Percentiles rank a stretch among this genome's conserved stretches.
Conservation (phyloP, 92 coral and sea anemone species). For the Epizoanthus scotinus region DNA sequence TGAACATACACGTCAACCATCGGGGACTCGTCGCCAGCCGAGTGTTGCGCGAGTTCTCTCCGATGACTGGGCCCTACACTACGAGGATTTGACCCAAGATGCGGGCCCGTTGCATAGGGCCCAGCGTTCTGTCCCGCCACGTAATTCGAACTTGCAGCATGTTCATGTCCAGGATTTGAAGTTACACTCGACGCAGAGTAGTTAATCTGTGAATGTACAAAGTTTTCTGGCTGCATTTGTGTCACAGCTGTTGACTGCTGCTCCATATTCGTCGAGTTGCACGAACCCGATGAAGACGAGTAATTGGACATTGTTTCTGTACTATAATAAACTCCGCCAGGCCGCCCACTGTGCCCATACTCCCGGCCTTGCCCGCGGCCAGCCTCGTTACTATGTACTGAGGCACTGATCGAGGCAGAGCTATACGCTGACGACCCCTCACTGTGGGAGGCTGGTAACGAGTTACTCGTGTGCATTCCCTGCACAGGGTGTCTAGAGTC, state of each 20-base stretch:
- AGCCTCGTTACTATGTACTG: conserved; percentile 78
- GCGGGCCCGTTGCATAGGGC: conserved; percentile 64
- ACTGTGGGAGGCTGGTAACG: conserved; percentile 77
- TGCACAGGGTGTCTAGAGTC: conserved; percentile 74
- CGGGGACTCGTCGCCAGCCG: conserved; percentile 92
- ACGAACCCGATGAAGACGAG: conserved; percentile 78
- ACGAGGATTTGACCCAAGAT: conserved; percentile 78
- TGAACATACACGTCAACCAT: conserved; percentile 99
- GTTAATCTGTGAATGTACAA: conserved; percentile 53
- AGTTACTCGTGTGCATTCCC: conserved; percentile 70
- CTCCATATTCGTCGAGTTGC: conserved; percentile 77
- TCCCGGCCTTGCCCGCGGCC: conserved; percentile 75
- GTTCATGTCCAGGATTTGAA: conserved; percentile 62
- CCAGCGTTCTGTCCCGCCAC: conserved; percentile 49
- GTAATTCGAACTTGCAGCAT: conserved; percentile 62
- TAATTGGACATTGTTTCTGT: conserved; percentile 88
- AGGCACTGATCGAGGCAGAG: conserved; percentile 73
- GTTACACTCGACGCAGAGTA: conserved; percentile 65
- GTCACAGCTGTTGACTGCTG: conserved; percentile 61
- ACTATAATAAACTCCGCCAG: conserved; percentile 81
- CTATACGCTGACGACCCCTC: conserved; percentile 92
- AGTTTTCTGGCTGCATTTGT: conserved; percentile 40
- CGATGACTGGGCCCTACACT: conserved; percentile 72
- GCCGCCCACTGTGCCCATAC: conserved; percentile 50
- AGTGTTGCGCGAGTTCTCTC: conserved; percentile 83